These are phyloP conservation scores for Palythoa grandiflora DNA, from an alignment of 92 coral and sea anemone species.

Conservation along the genomic window DNA sequence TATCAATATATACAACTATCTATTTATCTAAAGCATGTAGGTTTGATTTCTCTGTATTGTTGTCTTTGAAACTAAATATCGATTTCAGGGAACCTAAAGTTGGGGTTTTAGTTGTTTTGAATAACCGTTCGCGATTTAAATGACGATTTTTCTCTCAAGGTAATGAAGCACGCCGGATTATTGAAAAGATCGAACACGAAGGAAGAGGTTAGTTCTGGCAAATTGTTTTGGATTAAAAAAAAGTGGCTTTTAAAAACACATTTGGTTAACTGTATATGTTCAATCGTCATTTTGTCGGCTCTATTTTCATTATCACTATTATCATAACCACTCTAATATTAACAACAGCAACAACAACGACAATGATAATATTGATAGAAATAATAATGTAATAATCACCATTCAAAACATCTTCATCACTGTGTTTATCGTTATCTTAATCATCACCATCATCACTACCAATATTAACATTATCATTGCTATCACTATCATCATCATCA, in stretches of 20 bases:
- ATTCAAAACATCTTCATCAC: too few species aligned
- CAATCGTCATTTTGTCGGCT: neutral
- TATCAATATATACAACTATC: too few species aligned
- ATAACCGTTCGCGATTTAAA: too few species aligned
- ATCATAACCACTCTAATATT: neutral
- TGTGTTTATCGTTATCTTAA: neutral
- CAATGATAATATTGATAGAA: too few species aligned
- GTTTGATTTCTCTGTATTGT: too few species aligned
- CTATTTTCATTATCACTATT: neutral
- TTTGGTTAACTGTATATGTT: too few species aligned
- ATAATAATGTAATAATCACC: too few species aligned
- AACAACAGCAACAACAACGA: too few species aligned
- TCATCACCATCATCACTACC: neutral
- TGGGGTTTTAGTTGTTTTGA: neutral
- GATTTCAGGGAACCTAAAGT: neutral
- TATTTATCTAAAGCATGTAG: too few species aligned
- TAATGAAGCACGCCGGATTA: slow-evolving; percentile 97
- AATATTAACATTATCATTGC: neutral
- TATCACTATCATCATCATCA: neutral
- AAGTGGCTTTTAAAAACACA: neutral
- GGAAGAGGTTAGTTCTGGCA: slow-evolving; percentile 61
- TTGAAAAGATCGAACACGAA: slow-evolving; percentile 77
- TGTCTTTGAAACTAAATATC: neutral
- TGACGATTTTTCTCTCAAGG: slow-evolving; percentile 48
- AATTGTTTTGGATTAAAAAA: neutral